Base-by-base conservation (phyloP, 2,888 invertebrate genomes). In the Dinocampus coccinellae region DNA sequence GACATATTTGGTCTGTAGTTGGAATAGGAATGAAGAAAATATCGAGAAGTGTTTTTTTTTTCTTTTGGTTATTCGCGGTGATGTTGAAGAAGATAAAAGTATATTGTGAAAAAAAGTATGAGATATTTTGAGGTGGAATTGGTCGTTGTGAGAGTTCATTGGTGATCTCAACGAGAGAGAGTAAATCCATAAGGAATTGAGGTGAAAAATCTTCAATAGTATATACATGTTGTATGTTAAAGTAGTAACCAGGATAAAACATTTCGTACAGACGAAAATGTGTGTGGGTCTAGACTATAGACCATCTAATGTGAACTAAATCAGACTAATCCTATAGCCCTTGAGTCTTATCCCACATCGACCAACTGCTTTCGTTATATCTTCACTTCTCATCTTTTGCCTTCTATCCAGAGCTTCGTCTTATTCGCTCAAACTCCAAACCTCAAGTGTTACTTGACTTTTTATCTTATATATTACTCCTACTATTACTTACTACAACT, bases 281-380 rank as follows among this genome's bases (percentile, higher is more conserved):
- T 61, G 58, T 42, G 63, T 39, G 57, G 29, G n/a, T 58, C 16
- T 29, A 24, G 9, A 33, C 20, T 29, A 4, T n/a, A 29, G 33
- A 39, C 36, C 20, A 47, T 70, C 70, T 70, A 67, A 64, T 20
- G 33, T 36, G 69, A 47, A 62, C 75, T 75, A 75, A 75, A 75
- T 75, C 75, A 75, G 75, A 73, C 73, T 75, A 75, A 75, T 75
- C 75, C 75, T 34, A 52, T 52, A 70, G 64, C 52, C 57, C 64
- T n/a, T 55, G 20, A 69, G 70, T 70, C 71, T 75, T 73, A 75
- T 69, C 60, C 67, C 64, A 24, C 63, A 16, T 61, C n/a, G n/a
- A n/a, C 58, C 36, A 29, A 53, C 53, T 70, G 53, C 60, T 69
- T 61, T 69, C 62, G 58, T 69, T n/a, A 62, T 65, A 70, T 73